Evolutionary conservation across 1,140 invertebrate species (phyloP).

Genomic region (Rhopalosiphum padi): DNA sequence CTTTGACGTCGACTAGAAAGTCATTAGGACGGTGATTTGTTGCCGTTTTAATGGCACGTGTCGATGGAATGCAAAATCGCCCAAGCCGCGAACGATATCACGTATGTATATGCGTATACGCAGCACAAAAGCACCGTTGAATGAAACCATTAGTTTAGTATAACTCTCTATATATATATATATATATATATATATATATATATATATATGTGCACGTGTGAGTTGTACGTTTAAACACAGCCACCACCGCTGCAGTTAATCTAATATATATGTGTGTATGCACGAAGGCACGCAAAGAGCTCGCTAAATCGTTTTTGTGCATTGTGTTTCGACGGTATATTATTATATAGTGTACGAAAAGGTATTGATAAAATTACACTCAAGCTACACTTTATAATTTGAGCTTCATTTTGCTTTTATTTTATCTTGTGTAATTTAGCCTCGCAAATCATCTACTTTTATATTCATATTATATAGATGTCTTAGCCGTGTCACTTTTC

Average conservation of each 20-base stretch:
- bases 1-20: conserved; percentile 35
- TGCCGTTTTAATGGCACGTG: conserved; percentile 51
- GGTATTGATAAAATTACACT: neutral
- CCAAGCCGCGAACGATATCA: conserved; percentile 37
- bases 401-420: neutral
- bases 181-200: neutral
- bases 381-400: neutral
- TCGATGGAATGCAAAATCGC: conserved; percentile 48
- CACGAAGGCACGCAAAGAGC: neutral
- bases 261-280: neutral
- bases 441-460: neutral
- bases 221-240: neutral
- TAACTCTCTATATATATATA: neutral
- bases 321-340: neutral
- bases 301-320: neutral
- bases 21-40: conserved; percentile 55
- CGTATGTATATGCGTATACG: neutral
- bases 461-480: neutral
- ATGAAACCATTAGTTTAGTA: conserved; percentile 22
- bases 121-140: conserved; percentile 27
- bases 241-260: neutral
- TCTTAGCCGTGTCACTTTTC: neutral
- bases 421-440: neutral
- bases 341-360: neutral
- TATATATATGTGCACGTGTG: neutral